Conservation (phyloP, 2,113 vertebrate genomes). For the Sialia sialis region DNA sequence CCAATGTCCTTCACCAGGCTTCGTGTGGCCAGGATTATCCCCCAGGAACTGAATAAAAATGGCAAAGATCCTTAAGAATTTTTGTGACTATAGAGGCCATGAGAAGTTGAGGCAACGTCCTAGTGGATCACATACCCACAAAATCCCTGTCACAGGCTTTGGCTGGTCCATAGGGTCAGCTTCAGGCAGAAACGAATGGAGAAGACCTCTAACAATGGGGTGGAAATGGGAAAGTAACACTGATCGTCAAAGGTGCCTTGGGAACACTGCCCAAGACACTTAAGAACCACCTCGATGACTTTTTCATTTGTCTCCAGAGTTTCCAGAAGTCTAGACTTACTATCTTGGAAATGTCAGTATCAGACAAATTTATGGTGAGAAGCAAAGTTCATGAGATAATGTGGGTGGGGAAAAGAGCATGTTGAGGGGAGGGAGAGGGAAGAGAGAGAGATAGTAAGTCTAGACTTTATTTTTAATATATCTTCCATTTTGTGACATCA, state of each 20-base stretch:
- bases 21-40: background rate
- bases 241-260: conserved; percentile 25
- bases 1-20: background rate
- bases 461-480: conserved; percentile 29
- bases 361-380: conserved; percentile 66
- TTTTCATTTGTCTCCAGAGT: conserved; percentile 57
- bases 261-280: conserved; percentile 36
- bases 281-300: conserved; percentile 29
- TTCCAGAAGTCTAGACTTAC: conserved; percentile 60
- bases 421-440: background rate
- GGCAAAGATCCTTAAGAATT: background rate
- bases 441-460: conserved; percentile 16
- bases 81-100: background rate
- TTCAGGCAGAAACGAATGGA: background rate
- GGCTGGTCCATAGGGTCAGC: background rate
- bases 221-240: background rate
- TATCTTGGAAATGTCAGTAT: conserved; percentile 63
- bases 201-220: background rate
- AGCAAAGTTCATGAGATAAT: conserved; percentile 59
- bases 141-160: background rate
- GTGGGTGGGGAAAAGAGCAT: background rate
- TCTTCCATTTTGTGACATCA: conserved; percentile 27
- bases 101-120: background rate
- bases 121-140: background rate
- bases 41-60: background rate